A percentile compares a stretch with the other conserved stretches of the same genome.
Conservation (phyloP, 2,113 vertebrate genomes). For the Irena cyanogastra region DNA sequence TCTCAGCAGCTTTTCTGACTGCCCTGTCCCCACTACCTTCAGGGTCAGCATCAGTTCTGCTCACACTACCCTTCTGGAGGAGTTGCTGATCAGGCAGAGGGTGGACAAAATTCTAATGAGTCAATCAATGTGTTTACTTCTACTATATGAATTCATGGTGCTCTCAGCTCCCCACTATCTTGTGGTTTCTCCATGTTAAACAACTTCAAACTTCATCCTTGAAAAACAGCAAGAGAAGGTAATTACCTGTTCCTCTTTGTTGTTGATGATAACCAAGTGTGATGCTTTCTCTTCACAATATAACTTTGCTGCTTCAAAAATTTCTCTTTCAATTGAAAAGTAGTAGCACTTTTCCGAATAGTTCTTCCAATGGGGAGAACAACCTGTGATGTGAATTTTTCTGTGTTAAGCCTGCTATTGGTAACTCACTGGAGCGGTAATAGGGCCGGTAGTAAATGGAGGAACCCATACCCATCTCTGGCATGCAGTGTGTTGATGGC, state of each 20-base stretch:
- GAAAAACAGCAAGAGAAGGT: neutral
- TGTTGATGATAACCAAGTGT: slow-evolving; percentile 82
- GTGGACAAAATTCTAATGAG: neutral
- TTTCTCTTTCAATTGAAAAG: slow-evolving; percentile 81
- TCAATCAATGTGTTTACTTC: neutral
- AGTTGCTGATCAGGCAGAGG: neutral
- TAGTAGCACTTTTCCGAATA: slow-evolving; percentile 89
- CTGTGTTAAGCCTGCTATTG: neutral
- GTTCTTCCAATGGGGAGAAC: slow-evolving; percentile 82
- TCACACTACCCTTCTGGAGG: neutral
- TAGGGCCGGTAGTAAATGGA: neutral
- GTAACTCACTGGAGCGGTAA: neutral
- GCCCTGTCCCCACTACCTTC: neutral
- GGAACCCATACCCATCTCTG: neutral
- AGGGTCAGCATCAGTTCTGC: neutral
- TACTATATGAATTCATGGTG: neutral
- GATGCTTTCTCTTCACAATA: slow-evolving; percentile 79
- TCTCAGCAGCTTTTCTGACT: neutral
- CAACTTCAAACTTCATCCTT: neutral
- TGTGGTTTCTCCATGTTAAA: neutral
- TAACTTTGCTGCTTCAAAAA: slow-evolving; percentile 82
- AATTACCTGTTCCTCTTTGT: slow-evolving; percentile 87
- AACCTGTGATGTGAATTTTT: slow-evolving; percentile 72
- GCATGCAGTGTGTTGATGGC: neutral
- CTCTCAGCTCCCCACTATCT: neutral